phyloP scores from a whole-genome alignment of 2,113 vertebrate genomes.

The Coturnix japonica region DNA sequence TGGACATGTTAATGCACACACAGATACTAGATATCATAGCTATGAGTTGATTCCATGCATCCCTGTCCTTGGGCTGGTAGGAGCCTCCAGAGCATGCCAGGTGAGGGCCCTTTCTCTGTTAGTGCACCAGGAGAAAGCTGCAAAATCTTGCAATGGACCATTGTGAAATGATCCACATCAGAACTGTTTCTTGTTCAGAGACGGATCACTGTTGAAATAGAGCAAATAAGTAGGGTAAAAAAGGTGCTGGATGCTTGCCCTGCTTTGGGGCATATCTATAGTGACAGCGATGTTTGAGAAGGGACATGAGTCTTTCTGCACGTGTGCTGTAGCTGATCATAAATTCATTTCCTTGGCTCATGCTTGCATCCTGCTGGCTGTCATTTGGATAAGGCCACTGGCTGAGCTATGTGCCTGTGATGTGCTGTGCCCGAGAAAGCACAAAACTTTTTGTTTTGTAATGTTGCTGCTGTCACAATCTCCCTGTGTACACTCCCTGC shows the following conservation, averaged over 20 bases:
- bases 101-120: background rate
- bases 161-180: background rate
- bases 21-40: fast-evolving
- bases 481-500: fast-evolving
- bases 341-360: background rate
- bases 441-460: background rate
- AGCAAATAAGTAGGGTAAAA: background rate
- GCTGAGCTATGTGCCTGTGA: background rate
- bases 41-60: fast-evolving
- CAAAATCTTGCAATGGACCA: background rate
- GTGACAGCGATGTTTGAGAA: background rate
- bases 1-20: fast-evolving
- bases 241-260: background rate
- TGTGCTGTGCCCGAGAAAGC: fast-evolving
- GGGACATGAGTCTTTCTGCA: background rate
- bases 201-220: background rate
- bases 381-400: background rate
- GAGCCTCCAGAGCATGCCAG: background rate
- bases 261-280: background rate
- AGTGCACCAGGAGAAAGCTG: background rate
- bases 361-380: background rate
- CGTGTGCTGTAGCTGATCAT: background rate
- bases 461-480: background rate
- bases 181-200: background rate
- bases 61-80: background rate